Base-by-base conservation (phyloP, 2,888 invertebrate genomes). In the Pristionchus arcanus region DNA sequence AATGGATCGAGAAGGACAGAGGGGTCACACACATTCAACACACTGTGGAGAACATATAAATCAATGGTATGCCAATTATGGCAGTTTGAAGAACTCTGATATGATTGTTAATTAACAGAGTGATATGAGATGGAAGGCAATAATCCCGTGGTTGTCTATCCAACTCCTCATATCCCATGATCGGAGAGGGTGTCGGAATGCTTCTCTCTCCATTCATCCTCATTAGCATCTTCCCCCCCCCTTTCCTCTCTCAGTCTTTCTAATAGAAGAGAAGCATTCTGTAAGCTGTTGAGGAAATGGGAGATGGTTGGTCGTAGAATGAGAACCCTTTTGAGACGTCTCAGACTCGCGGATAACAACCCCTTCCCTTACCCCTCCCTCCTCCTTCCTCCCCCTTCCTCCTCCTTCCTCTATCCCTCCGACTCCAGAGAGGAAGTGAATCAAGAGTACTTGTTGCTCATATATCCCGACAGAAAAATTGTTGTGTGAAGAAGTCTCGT, bases 201-300 rank as follows among this genome's bases (percentile, higher is more conserved):
- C 49, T 81, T 53, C 77, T 42, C 49, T 34, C 34, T 53, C 81
- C 53, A 81, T 81, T 68, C 87, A 87, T 87, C 68, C 87, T 87
- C 68, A 42, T 42, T 59, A 68, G 42, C 63, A 42, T 87, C 86
- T 25, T 31, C 16, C 84, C 21, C 63, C 25, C 19, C 15, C 59
- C 85, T n/a, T 21, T 49, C 42, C 42, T 31, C 28, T 84, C 81
- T 21, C 59, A 4, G 25, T 25, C 59, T 49, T 84, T 31, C 84
- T 59, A 55, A 34, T 84, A 59, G 81, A 49, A 53, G 49, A 81
- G 49, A 53, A 49, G 81, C 42, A 81, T 81, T 81, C 28, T 81
- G 81, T 81, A 74, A 74, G 81, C 49, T 49, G 49, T 37, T 34
- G 81, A 77, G 42, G 77, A 77, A 42, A 77, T 37, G 77, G 42